phyloP scores from a whole-genome alignment of 2,888 invertebrate genomes.

The Caenorhabditis sp. region DNA sequence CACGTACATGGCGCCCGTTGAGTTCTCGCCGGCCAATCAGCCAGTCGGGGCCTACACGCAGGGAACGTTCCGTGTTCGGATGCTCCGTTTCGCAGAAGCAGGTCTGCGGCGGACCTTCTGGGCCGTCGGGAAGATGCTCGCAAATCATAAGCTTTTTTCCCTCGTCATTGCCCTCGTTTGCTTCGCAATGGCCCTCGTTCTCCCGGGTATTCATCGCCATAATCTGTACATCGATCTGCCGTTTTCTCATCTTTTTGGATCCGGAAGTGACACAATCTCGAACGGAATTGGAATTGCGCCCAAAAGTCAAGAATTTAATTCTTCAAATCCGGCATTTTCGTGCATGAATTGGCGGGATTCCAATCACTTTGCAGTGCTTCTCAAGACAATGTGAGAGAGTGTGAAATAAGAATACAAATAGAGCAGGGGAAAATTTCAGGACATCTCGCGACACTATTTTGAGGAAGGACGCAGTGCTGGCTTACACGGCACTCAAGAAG shows the following conservation, averaged over 20 bases:
- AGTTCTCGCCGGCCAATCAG: slow-evolving; percentile 52
- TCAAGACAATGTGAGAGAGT: slow-evolving; percentile 51
- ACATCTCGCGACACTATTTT: slow-evolving; percentile 62
- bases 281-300: slow-evolving; percentile 55
- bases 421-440: slow-evolving; percentile 42
- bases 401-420: neutral
- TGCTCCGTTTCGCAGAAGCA: slow-evolving; percentile 70
- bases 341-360: slow-evolving; percentile 54
- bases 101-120: slow-evolving; percentile 70
- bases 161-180: slow-evolving; percentile 28
- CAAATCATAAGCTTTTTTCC: slow-evolving; percentile 61
- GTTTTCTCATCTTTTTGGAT: slow-evolving; percentile 57
- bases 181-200: slow-evolving; percentile 51
- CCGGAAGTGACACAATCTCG: slow-evolving; percentile 47
- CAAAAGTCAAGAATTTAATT: slow-evolving; percentile 68
- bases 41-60: slow-evolving; percentile 61
- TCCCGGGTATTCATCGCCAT: slow-evolving; percentile 40
- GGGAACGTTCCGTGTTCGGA: slow-evolving; percentile 66
- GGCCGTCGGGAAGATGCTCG: slow-evolving; percentile 73
- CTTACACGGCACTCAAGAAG: slow-evolving; percentile 64
- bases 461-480: slow-evolving; percentile 61
- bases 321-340: slow-evolving; percentile 70
- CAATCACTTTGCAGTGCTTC: slow-evolving; percentile 64
- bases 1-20: slow-evolving; percentile 66
- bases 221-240: slow-evolving; percentile 55